phyloP scores from a whole-genome alignment of 2,113 vertebrate species.

The Oceanodroma tethys region DNA sequence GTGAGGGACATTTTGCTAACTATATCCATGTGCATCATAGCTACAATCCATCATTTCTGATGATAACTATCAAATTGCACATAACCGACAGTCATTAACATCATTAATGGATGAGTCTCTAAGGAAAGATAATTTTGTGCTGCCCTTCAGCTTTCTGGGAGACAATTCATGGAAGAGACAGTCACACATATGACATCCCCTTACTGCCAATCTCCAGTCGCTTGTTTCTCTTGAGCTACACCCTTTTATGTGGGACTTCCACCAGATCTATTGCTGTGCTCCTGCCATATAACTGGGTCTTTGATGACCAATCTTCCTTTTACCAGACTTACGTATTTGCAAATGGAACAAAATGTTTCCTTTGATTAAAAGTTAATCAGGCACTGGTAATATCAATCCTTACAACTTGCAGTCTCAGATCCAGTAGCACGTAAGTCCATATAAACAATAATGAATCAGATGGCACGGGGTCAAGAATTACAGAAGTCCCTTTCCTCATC shows the following conservation, averaged over 20 bases:
- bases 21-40: not conserved
- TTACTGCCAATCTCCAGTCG: not conserved
- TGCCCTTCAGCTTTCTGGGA: conserved; percentile 29
- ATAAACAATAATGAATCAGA: not conserved
- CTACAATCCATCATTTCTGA: not conserved
- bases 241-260: not conserved
- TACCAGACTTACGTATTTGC: not conserved
- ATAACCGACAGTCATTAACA: not conserved
- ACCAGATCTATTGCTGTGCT: not conserved
- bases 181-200: not conserved
- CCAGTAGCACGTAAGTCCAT: not conserved
- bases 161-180: not conserved
- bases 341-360: not conserved
- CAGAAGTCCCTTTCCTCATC: not conserved
- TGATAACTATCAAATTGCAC: not conserved
- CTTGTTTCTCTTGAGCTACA: not conserved
- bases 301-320: not conserved
- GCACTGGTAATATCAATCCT: not conserved
- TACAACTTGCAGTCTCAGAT: not conserved
- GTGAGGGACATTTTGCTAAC: not conserved
- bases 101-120: not conserved
- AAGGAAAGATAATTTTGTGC: not conserved
- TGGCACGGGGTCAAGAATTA: not conserved
- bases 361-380: not conserved
- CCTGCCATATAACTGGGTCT: not conserved